A percentile compares a stretch with the other conserved stretches of the same genome.
Conservation (phyloP, 2,888 invertebrate species). For the Tineola bisselliella region DNA sequence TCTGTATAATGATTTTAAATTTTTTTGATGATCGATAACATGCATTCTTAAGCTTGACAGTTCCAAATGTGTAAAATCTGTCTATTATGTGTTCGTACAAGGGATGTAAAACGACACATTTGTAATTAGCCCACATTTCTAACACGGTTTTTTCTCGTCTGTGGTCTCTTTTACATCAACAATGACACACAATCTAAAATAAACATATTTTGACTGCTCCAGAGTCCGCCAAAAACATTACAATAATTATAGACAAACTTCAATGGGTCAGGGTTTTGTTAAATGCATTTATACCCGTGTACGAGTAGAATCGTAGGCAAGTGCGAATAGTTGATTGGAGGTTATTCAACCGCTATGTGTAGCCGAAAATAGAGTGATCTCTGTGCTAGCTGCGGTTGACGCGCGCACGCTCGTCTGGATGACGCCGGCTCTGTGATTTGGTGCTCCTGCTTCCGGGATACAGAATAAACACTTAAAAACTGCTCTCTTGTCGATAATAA, state of each 20-base stretch:
- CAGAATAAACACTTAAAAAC: background rate
- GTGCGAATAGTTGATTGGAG: conserved; percentile 67
- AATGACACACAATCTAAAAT: background rate
- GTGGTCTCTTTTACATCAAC: background rate
- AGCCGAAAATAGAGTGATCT: conserved; percentile 58
- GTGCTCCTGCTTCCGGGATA: conserved; percentile 10
- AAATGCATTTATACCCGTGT: background rate
- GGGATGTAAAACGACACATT: background rate
- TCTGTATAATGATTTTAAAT: too few species aligned
- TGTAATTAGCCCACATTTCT: background rate
- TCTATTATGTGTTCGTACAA: background rate
- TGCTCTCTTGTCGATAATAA: background rate
- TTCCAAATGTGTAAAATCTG: too few species aligned
- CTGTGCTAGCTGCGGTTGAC: conserved; percentile 23
- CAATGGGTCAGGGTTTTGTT: conserved; percentile 1
- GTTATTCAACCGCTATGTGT: conserved; percentile 62
- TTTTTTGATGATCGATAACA: too few species aligned
- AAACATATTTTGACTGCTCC: background rate
- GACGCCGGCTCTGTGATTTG: background rate
- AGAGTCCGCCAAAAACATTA: background rate
- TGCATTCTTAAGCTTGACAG: too few species aligned
- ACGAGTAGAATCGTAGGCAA: conserved; percentile 18
- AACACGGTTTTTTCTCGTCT: background rate
- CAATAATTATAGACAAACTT: background rate
- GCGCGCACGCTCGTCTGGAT: conserved; percentile 3